These are phyloP conservation scores for Ianthella basta DNA, from an alignment of 37 sponge, comb jelly and placozoan species.

Conservation along the genomic window DNA sequence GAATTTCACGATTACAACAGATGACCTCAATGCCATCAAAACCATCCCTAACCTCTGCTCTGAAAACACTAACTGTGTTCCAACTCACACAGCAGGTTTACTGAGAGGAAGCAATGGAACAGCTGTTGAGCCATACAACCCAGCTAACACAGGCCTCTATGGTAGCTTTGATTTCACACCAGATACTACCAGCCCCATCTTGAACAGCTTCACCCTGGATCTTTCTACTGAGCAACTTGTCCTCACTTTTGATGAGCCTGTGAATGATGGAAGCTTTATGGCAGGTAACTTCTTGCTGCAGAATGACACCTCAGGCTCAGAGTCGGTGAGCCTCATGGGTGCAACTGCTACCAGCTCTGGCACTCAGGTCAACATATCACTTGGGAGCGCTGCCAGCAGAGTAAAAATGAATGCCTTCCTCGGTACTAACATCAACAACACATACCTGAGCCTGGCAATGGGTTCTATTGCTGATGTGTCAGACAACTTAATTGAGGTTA, in stretches of 20 bases:
- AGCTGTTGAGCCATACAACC: not conserved
- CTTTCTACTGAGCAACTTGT: slow-evolving; percentile 5
- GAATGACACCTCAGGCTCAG: slow-evolving; percentile 23
- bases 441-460: slow-evolving; percentile 44
- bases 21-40: slow-evolving; percentile 82
- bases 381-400: slow-evolving; percentile 20
- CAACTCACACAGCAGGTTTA: slow-evolving; percentile 49
- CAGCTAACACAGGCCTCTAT: not conserved
- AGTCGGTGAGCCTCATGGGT: slow-evolving; percentile 30
- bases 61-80: slow-evolving; percentile 69
- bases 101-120: slow-evolving; percentile 47
- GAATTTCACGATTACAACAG: slow-evolving; percentile 32
- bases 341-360: not conserved
- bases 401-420: slow-evolving; percentile 45
- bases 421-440: slow-evolving; percentile 44
- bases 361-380: slow-evolving; percentile 43
- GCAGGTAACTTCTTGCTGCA: slow-evolving; percentile 33
- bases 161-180: not conserved
- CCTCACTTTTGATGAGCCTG: slow-evolving; percentile 66
- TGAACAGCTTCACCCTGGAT: slow-evolving; percentile 30
- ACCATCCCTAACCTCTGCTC: slow-evolving; percentile 59
- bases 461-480: slow-evolving; percentile 60
- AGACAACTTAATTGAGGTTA: slow-evolving; percentile 9
- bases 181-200: slow-evolving; percentile 30
- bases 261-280: slow-evolving; percentile 25